Conservation (phyloP, 37 sponge, comb jelly and placozoan genomes). For the Ianthella basta region DNA sequence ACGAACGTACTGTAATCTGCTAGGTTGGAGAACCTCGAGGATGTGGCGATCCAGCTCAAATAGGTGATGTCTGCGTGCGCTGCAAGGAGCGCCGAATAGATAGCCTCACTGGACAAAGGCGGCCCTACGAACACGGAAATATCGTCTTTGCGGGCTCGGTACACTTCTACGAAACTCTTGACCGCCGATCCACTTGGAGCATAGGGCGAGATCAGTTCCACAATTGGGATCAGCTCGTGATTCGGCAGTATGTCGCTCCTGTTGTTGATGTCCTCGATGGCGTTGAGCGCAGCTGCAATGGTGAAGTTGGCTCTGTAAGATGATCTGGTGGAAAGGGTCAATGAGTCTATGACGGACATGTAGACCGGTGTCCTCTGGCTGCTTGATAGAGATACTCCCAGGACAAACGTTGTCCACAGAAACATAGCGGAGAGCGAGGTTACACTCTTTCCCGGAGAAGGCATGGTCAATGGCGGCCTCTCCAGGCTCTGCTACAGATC, state of each 20-base stretch:
- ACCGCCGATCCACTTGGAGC: not conserved
- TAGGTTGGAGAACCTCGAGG: not conserved
- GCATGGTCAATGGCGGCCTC: too few relatives aligned
- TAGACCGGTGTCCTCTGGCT: not conserved
- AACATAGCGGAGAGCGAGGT: too few relatives aligned
- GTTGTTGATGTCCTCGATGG: slow-evolving; percentile 19
- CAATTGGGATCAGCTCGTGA: not conserved
- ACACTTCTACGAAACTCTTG: not conserved
- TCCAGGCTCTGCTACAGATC: too few relatives aligned
- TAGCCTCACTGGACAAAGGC: not conserved
- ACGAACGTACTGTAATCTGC: not conserved
- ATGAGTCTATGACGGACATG: not conserved
- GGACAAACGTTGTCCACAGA: too few relatives aligned
- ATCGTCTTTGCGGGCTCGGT: not conserved
- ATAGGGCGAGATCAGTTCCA: not conserved
- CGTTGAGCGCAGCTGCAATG: not conserved
- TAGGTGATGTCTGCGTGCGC: not conserved
- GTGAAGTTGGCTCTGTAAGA: not conserved
- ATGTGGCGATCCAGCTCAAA: not conserved
- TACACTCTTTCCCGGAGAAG: too few relatives aligned
- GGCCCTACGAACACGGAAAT: not conserved
- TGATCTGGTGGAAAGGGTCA: not conserved
- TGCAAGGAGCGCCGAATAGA: slow-evolving; percentile 2
- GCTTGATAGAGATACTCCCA: not conserved
- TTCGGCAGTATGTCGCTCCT: slow-evolving; percentile 17